A percentile compares a stretch with the other conserved stretches of the same genome.
These are phyloP conservation scores for Phycodurus eques DNA, from an alignment of 2,113 vertebrate genomes.

Conservation along the genomic window DNA sequence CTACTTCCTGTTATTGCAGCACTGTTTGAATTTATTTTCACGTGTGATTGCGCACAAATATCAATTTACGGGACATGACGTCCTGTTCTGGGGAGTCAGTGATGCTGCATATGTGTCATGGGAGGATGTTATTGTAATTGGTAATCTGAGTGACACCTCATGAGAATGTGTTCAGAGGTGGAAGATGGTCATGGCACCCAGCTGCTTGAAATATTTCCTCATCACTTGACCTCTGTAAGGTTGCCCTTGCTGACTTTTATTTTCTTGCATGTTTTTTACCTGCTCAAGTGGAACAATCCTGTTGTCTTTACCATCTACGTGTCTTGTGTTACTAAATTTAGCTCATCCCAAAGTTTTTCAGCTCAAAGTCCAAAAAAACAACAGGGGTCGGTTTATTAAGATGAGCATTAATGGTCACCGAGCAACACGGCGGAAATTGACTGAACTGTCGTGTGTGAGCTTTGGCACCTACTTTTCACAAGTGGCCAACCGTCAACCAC, in stretches of 20 bases:
- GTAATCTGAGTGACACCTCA: constrained; percentile 3
- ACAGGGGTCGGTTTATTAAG: neutral
- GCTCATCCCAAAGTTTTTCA: constrained; percentile 14
- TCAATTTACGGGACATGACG: constrained; percentile 12
- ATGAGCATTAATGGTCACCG: neutral
- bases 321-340: no score
- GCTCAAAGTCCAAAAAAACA: neutral
- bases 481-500: no score
- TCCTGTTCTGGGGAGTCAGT: neutral
- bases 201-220: constrained; percentile 21
- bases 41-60: neutral
- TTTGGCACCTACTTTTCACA: no score
- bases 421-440: no score
- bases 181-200: constrained; percentile 33
- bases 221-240: neutral
- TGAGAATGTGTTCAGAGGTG: constrained; percentile 22
- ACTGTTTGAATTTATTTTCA: constrained; percentile 13
- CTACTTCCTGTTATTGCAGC: constrained; percentile 37
- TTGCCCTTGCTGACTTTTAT: neutral
- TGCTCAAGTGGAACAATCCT: neutral
- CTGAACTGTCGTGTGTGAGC: no score
- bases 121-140: constrained; percentile 18
- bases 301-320: neutral
- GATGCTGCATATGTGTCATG: neutral
- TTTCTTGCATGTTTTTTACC: neutral